phyloP scores from a whole-genome alignment of 2,888 invertebrate genomes.

The Machimus atricapillus region DNA sequence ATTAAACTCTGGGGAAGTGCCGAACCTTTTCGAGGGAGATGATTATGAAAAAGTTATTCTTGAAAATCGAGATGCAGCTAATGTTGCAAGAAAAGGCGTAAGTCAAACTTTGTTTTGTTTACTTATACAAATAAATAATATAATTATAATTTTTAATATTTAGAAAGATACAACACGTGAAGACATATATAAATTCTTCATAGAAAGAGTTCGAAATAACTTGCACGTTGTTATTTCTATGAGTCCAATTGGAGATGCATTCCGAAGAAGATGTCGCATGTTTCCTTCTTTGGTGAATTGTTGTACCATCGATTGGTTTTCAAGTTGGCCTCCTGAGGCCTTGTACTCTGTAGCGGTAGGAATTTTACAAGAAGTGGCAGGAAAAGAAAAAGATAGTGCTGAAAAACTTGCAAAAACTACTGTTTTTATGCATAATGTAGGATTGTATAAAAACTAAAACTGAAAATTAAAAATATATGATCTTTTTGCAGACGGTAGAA shows the following conservation, averaged over 20 bases:
- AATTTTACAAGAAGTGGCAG: slow-evolving; percentile 68
- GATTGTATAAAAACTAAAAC: background rate
- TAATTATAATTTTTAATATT: background rate
- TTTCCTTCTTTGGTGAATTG: slow-evolving; percentile 94
- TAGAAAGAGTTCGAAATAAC: slow-evolving; percentile 81
- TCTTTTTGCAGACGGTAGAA: slow-evolving; percentile 74
- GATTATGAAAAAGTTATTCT: slow-evolving; percentile 84
- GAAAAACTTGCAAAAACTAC: slow-evolving; percentile 70
- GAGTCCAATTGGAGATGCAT: slow-evolving; percentile 90
- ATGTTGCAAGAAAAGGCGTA: slow-evolving; percentile 71
- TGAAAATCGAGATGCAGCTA: slow-evolving; percentile 75
- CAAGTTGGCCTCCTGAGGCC: slow-evolving; percentile 90
- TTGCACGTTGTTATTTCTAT: slow-evolving; percentile 88
- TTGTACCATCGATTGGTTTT: slow-evolving; percentile 95
- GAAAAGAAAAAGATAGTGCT: slow-evolving; percentile 65
- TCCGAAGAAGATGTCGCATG: slow-evolving; percentile 88
- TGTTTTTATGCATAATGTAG: slow-evolving; percentile 74
- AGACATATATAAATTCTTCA: slow-evolving; percentile 83
- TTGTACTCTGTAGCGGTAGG: slow-evolving; percentile 81
- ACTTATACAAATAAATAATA: background rate
- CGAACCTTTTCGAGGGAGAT: slow-evolving; percentile 88
- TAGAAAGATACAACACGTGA: slow-evolving; percentile 71
- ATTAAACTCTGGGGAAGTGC: slow-evolving; percentile 91
- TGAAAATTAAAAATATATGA: background rate
- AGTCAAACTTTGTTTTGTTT: slow-evolving; percentile 50